phyloP scores from a whole-genome alignment of 2,888 invertebrate species.

The Drosophila lutescens region DNA sequence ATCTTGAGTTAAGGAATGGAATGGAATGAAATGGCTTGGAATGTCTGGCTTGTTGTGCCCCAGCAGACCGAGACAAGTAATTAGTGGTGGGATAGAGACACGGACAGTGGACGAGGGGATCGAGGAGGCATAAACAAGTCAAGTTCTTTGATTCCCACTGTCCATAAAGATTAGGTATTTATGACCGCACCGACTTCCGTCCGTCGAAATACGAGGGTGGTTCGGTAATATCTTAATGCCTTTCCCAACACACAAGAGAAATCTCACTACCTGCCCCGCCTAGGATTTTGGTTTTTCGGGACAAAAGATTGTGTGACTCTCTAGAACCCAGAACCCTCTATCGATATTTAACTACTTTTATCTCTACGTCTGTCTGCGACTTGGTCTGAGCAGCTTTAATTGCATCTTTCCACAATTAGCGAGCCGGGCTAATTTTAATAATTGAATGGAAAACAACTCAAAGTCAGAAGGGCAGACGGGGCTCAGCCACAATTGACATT shows the following conservation, averaged over 20 bases:
- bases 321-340: conserved; percentile 2
- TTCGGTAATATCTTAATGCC: conserved; percentile 34
- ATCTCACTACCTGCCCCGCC: conserved; percentile 24
- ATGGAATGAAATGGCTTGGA: conserved; percentile 9
- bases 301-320: conserved; percentile 16
- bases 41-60: conserved; percentile 18
- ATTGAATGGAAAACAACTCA: conserved; percentile 61
- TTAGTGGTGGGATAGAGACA: conserved; percentile 34
- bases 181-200: conserved; percentile 40
- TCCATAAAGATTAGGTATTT: conserved; percentile 49
- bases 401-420: conserved; percentile 39
- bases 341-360: conserved; percentile 1
- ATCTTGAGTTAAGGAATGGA: conserved; percentile 35
- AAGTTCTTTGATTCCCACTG: conserved; percentile 37
- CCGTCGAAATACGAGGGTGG: conserved; percentile 46
- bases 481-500: conserved; percentile 36
- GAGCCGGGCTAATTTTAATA: conserved; percentile 54
- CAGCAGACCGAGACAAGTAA: conserved; percentile 34
- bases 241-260: conserved; percentile 16
- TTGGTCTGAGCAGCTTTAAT: conserved; percentile 21
- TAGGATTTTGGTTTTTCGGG: conserved; percentile 1
- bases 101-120: conserved; percentile 1
- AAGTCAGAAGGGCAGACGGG: conserved; percentile 29
- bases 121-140: conserved; percentile 47
- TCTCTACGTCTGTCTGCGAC: conserved; percentile 16